These are phyloP conservation scores for Calidris pugnax DNA, from an alignment of 2,113 vertebrate species.

Conservation along the genomic window DNA sequence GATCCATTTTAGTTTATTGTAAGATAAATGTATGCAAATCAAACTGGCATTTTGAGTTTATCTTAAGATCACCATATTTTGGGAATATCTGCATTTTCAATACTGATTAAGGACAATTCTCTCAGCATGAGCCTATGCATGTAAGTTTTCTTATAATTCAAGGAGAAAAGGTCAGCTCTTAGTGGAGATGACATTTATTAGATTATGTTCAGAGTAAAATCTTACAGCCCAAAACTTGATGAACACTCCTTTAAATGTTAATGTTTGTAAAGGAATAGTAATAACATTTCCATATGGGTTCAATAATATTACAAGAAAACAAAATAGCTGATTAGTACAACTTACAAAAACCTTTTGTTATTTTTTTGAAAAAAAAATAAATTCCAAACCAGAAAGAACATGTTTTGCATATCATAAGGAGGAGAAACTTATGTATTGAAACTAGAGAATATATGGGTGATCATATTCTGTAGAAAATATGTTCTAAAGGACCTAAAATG, in stretches of 20 bases:
- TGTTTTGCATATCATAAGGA: not conserved
- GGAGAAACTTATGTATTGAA: not conserved
- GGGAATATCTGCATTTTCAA: not conserved
- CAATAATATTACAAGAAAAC: not conserved
- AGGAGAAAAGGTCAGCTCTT: slow-evolving; percentile 26
- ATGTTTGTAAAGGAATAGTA: not conserved
- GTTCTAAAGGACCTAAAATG: not conserved
- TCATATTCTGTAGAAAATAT: not conserved
- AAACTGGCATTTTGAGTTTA: not conserved
- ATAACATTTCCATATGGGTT: not conserved
- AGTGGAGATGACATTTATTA: slow-evolving; percentile 2
- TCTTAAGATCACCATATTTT: not conserved
- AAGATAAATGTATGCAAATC: not conserved
- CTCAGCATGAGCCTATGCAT: not conserved
- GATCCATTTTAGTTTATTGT: not conserved
- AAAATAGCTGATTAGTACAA: not conserved
- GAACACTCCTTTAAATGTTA: not conserved
- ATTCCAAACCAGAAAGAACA: not conserved
- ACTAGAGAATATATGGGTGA: not conserved
- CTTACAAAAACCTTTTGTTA: rapidly evolving
- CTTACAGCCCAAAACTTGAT: not conserved
- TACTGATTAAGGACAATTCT: not conserved
- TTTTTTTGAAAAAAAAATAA: not conserved
- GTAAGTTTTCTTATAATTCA: not conserved
- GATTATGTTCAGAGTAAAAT: not conserved